A percentile compares a stretch with the other conserved stretches of the same genome.
phyloP scores from a whole-genome alignment of 2,888 invertebrate species.

The Eupithecia abbreviata region DNA sequence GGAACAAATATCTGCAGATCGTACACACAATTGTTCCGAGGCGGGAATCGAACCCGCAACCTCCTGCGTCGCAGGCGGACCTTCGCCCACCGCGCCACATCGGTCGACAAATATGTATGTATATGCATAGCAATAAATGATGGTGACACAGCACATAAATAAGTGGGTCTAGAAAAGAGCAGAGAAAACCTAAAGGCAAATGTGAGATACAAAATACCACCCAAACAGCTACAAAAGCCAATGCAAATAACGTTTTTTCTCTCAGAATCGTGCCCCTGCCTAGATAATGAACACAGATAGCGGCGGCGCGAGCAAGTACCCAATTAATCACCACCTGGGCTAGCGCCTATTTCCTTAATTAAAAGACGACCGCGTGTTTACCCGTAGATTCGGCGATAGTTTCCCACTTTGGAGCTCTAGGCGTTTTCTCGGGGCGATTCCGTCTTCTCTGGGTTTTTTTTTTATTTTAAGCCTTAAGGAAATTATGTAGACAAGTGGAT shows the following conservation, averaged over 20 bases:
- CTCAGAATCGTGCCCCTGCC: constrained; percentile 70
- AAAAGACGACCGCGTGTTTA: constrained; percentile 59
- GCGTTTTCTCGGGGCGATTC: neutral
- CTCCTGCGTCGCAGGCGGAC: too few relatives aligned
- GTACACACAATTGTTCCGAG: too few relatives aligned
- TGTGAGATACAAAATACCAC: constrained; percentile 16
- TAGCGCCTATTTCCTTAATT: constrained; percentile 65
- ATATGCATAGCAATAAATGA: neutral
- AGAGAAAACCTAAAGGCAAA: neutral
- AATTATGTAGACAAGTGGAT: too few relatives aligned
- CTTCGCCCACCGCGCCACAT: too few relatives aligned
- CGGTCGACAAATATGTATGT: too few relatives aligned
- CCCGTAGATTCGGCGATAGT: constrained; percentile 27
- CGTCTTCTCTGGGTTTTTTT: neutral
- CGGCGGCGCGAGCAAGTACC: constrained; percentile 61
- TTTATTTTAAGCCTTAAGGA: too few relatives aligned
- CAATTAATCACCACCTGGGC: constrained; percentile 71
- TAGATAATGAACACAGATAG: constrained; percentile 75
- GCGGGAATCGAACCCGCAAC: too few relatives aligned
- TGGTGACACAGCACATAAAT: neutral
- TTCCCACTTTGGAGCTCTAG: neutral
- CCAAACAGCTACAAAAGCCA: constrained; percentile 37
- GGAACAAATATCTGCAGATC: too few relatives aligned
- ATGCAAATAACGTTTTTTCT: constrained; percentile 52
- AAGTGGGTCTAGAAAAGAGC: neutral